Evolutionary conservation across 2,888 invertebrate genomes (phyloP).

Genomic region (Bursaphelenchus okinawaensis): DNA sequence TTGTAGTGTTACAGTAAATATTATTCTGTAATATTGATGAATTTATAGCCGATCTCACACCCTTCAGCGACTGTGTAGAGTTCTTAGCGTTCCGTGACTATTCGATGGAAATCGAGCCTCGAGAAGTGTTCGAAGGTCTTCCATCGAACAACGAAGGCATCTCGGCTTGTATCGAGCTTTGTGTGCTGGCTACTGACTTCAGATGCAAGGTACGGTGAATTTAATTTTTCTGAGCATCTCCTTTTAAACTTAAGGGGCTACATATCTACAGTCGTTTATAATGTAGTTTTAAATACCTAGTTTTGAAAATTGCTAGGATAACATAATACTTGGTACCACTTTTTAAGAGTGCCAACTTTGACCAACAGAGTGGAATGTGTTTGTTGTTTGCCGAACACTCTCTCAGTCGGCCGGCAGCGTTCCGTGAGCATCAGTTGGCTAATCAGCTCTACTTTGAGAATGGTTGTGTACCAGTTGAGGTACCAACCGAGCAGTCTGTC

Average conservation of each 20-base stretch:
- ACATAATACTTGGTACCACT: background rate
- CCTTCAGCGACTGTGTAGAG: constrained; percentile 47
- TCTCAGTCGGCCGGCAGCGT: constrained; percentile 39
- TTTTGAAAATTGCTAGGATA: constrained; percentile 6
- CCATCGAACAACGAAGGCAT: constrained; percentile 51
- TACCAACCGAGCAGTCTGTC: constrained; percentile 7
- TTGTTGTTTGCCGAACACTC: constrained; percentile 42
- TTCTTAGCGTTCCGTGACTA: constrained; percentile 56
- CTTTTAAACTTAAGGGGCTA: constrained; percentile 3
- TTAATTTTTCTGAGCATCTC: background rate
- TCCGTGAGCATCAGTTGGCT: constrained; percentile 35
- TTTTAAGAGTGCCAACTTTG: constrained; percentile 46
- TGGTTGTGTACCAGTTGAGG: constrained; percentile 28
- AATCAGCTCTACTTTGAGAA: constrained; percentile 53
- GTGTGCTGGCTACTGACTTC: constrained; percentile 48
- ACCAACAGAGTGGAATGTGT: constrained; percentile 40
- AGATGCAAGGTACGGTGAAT: constrained; percentile 38
- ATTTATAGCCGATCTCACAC: constrained; percentile 36
- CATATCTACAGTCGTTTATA: background rate
- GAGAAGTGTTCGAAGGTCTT: constrained; percentile 54
- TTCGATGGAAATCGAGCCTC: constrained; percentile 37
- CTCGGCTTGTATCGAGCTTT: constrained; percentile 53
- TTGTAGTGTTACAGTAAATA: background rate
- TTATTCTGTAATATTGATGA: background rate
- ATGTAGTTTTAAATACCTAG: constrained; percentile 9